phyloP scores from a whole-genome alignment of 2,888 invertebrate genomes.

The Ochropleura plecta region DNA sequence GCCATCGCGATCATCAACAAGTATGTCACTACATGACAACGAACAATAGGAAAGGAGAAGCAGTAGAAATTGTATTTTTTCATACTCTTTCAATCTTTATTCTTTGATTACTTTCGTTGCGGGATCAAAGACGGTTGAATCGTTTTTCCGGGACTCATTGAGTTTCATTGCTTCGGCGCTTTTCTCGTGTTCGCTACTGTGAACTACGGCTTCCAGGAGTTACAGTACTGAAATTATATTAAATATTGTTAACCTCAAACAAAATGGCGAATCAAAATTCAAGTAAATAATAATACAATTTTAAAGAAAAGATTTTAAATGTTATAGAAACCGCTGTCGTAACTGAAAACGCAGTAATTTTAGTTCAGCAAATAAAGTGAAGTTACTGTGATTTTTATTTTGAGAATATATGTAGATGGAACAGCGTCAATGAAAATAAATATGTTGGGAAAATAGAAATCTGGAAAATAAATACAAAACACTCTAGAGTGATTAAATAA shows the following conservation, averaged over 20 bases:
- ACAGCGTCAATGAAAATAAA: not conserved
- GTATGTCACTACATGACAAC: constrained; percentile 15
- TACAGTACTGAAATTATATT: not conserved
- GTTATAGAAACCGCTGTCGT: not conserved
- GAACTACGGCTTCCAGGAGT: not conserved
- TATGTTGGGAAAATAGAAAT: not conserved
- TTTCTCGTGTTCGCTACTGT: not conserved
- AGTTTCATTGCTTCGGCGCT: not conserved
- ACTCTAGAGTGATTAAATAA: not conserved
- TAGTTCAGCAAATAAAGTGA: not conserved
- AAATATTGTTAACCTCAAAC: not conserved
- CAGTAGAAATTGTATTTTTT: not conserved
- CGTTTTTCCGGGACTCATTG: not conserved
- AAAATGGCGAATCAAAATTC: not conserved
- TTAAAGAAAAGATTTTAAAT: not conserved
- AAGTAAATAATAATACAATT: not conserved
- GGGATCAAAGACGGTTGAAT: not conserved
- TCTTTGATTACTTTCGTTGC: not conserved
- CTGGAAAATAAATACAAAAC: not conserved
- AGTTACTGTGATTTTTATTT: not conserved
- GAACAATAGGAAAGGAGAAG: not conserved
- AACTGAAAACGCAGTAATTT: not conserved
- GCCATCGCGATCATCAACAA: constrained; percentile 11
- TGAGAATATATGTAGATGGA: not conserved
- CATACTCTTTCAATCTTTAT: not conserved